phyloP scores from a whole-genome alignment of 2,797 vertebrate genomes.

The Labeo calbasu region DNA sequence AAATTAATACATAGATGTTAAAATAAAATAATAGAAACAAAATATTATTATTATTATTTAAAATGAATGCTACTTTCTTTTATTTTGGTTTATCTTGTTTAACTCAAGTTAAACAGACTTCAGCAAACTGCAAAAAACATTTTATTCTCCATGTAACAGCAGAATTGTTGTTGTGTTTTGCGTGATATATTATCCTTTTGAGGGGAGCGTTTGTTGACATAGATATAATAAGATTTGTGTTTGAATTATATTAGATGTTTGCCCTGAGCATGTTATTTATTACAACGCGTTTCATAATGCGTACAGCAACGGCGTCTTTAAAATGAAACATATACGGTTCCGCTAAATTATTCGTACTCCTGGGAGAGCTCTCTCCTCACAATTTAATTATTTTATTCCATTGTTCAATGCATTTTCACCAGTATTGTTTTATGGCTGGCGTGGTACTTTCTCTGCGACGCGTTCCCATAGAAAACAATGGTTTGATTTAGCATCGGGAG shows the following conservation, averaged over 20 bases:
- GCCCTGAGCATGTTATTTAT: constrained; percentile 19
- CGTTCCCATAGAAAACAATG: constrained; percentile 52
- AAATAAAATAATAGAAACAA: not conserved
- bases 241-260: constrained; percentile 29
- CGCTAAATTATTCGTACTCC: constrained; percentile 22
- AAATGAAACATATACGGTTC: constrained; percentile 21
- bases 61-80: not conserved
- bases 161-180: constrained; percentile 8
- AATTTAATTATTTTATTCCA: constrained; percentile 48
- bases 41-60: not conserved
- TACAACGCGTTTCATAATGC: constrained; percentile 16
- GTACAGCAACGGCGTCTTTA: constrained; percentile 16
- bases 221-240: constrained; percentile 35
- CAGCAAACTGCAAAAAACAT: not conserved
- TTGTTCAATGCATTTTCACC: constrained; percentile 47
- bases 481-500: constrained; percentile 46
- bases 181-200: constrained; percentile 12
- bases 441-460: constrained; percentile 33
- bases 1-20: not conserved
- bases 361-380: constrained; percentile 10
- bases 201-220: not conserved
- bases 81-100: not conserved
- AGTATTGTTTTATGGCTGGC: constrained; percentile 45
- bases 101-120: not conserved
- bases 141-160: not conserved